These are phyloP conservation scores for Macrosoma leucophasiata DNA, from an alignment of 2,888 invertebrate species.

Conservation along the genomic window DNA sequence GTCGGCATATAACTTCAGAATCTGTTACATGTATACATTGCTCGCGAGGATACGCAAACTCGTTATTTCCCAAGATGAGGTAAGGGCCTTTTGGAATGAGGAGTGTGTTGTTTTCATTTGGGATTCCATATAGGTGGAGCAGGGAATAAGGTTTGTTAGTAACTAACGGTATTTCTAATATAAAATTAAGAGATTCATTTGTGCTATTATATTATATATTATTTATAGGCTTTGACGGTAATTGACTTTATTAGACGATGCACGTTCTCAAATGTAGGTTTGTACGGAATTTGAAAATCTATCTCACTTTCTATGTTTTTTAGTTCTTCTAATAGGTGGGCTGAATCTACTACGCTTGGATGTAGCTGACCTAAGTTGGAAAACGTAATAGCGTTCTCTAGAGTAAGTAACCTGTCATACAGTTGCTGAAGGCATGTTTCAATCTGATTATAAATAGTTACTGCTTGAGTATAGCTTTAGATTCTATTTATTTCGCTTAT, in stretches of 20 bases:
- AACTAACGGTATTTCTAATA: slow-evolving; percentile 14
- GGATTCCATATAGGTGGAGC: slow-evolving; percentile 14
- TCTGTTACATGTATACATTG: slow-evolving; percentile 21
- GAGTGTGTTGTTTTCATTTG: slow-evolving; percentile 5
- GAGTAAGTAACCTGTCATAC: slow-evolving; percentile 5
- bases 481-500: slow-evolving; percentile 2
- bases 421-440: slow-evolving; percentile 8
- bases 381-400: slow-evolving; percentile 18
- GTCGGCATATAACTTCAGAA: slow-evolving; percentile 24
- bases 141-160: slow-evolving; percentile 7
- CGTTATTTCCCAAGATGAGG: slow-evolving; percentile 29
- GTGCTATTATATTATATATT: no score
- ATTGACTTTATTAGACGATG: slow-evolving; percentile 14
- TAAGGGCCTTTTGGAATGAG: slow-evolving; percentile 20
- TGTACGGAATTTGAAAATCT: slow-evolving; percentile 4
- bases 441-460: slow-evolving; percentile 8
- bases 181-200: slow-evolving; percentile 13
- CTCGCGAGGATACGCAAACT: slow-evolving; percentile 29
- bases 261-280: slow-evolving; percentile 8
- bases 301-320: slow-evolving; percentile 7
- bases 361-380: slow-evolving; percentile 12
- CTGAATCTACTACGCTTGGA: slow-evolving; percentile 12
- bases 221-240: slow-evolving; percentile 14
- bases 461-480: background rate
- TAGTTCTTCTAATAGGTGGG: slow-evolving; percentile 5